phyloP scores from a whole-genome alignment of 2,888 invertebrate species.

The Hirtodrosophila confusa region DNA sequence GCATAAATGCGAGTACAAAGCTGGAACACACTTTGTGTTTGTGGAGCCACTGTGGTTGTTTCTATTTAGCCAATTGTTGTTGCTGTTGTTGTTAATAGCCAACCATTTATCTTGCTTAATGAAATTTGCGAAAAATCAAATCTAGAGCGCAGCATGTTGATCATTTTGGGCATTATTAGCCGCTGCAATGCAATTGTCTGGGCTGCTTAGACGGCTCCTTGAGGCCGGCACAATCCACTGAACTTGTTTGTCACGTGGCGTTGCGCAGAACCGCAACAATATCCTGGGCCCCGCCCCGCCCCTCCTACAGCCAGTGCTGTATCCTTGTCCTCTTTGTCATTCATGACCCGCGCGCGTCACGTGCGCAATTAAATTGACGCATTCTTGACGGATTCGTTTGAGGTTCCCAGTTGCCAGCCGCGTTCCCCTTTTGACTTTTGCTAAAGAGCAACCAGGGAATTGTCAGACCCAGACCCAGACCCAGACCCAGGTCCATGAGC shows the following conservation, averaged over 20 bases:
- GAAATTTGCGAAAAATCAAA: conserved; percentile 80
- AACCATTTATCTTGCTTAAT: conserved; percentile 83
- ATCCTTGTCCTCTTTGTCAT: conserved; percentile 28
- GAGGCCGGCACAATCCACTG: neutral
- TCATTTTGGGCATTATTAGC: conserved; percentile 51
- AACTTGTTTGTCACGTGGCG: conserved; percentile 57
- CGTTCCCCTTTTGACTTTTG: conserved; percentile 22
- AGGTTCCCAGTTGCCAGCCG: conserved; percentile 9
- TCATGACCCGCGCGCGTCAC: conserved; percentile 67
- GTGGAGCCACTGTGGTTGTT: conserved; percentile 13
- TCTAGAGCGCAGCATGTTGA: conserved; percentile 37
- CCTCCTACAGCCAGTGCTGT: neutral
- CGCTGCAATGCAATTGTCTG: conserved; percentile 49
- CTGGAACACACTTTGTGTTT: neutral
- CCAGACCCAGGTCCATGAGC: neutral
- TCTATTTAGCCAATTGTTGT: conserved; percentile 26
- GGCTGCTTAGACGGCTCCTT: conserved; percentile 19
- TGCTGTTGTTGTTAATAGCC: conserved; percentile 75
- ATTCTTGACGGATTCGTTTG: conserved; percentile 70
- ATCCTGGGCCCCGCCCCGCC: neutral
- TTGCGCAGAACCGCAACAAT: conserved; percentile 40
- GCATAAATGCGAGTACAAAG: conserved; percentile 68
- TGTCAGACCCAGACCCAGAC: conserved; percentile 6
- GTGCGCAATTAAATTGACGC: conserved; percentile 82
- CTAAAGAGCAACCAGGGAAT: conserved; percentile 59